Conservation (phyloP, 2,888 invertebrate genomes). For the Cyrtodaria siliqua region DNA sequence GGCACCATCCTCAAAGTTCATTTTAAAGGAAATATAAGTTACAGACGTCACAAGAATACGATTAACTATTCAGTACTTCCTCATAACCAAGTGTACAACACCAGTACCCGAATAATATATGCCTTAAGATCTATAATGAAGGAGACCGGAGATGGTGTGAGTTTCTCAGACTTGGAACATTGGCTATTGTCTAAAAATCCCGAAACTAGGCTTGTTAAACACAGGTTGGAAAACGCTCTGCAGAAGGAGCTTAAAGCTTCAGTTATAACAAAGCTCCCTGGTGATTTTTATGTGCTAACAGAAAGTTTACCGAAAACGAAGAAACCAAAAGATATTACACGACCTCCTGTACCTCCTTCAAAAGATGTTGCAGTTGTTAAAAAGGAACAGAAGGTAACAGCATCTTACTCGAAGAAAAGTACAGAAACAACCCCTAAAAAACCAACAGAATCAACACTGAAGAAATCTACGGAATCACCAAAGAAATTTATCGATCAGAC, state of each 20-base stretch:
- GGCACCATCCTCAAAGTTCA: constrained; percentile 94
- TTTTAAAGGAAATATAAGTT: constrained; percentile 94
- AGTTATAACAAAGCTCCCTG: constrained; percentile 88
- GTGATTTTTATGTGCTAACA: constrained; percentile 85
- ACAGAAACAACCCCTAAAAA: constrained; percentile 58
- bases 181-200: constrained; percentile 77
- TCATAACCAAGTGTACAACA: constrained; percentile 20
- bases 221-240: constrained; percentile 89
- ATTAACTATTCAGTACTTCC: background rate
- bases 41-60: constrained; percentile 90
- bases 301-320: constrained; percentile 41
- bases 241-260: constrained; percentile 91
- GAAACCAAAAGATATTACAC: too few relatives aligned
- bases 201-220: constrained; percentile 73
- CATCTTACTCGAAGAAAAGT: too few relatives aligned
- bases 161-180: constrained; percentile 76
- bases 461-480: too few relatives aligned
- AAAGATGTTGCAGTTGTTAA: too few relatives aligned
- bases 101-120: constrained; percentile 70
- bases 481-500: too few relatives aligned
- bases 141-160: constrained; percentile 68
- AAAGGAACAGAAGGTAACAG: too few relatives aligned
- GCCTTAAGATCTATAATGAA: constrained; percentile 68
- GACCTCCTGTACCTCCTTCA: background rate
- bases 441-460: too few relatives aligned